Percentiles rank a stretch among this genome's conserved stretches.
phyloP scores from a whole-genome alignment of 1,140 invertebrate genomes.

The Hetaerina americana region DNA sequence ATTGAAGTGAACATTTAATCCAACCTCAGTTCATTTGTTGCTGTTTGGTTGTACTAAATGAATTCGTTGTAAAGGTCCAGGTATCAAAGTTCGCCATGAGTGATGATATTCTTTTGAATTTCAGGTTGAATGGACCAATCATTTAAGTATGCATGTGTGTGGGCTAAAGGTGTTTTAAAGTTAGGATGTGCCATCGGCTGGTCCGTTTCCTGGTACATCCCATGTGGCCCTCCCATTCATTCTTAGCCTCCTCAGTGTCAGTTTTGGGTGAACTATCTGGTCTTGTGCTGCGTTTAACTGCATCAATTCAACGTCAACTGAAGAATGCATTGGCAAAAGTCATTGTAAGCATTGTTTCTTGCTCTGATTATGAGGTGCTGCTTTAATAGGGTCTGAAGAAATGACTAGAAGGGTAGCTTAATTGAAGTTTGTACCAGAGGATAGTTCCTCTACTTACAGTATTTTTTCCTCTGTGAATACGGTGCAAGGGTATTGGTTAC shows the following conservation, averaged over 20 bases:
- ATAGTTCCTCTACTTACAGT: not conserved
- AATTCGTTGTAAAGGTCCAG: not conserved
- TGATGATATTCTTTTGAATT: not conserved
- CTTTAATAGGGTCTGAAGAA: not conserved
- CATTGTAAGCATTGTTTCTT: not conserved
- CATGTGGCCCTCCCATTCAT: not conserved
- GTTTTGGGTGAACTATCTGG: not conserved
- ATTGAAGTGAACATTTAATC: not conserved
- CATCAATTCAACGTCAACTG: not conserved
- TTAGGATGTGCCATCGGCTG: not conserved
- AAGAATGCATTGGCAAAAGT: not conserved
- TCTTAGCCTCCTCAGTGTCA: not conserved
- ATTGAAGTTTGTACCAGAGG: not conserved
- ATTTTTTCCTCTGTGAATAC: not conserved
- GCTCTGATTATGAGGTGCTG: not conserved
- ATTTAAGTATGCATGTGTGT: not conserved
- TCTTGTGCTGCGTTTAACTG: not conserved
- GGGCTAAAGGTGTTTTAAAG: not conserved
- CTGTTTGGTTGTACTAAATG: not conserved
- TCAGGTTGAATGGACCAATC: not conserved
- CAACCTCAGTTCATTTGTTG: not conserved
- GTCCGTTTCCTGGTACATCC: too few relatives aligned
- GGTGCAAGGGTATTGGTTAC: not conserved
- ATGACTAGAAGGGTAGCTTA: not conserved
- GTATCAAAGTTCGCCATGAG: not conserved